These are phyloP conservation scores for Holocentrus rufus DNA, from an alignment of 2,797 vertebrate genomes.

Conservation along the genomic window DNA sequence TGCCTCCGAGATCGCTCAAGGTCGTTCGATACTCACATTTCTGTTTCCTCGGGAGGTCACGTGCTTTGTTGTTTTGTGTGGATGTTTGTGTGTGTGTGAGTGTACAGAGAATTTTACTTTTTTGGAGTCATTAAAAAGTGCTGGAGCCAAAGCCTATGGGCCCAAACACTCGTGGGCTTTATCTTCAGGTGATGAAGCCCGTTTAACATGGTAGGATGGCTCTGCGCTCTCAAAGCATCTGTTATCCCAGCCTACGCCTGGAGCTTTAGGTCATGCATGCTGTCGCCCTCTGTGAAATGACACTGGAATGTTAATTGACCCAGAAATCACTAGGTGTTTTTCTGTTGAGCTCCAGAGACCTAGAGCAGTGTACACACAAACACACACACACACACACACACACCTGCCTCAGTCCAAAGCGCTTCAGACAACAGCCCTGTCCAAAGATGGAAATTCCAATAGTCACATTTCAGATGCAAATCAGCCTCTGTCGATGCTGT, in stretches of 20 bases:
- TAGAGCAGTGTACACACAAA: background rate
- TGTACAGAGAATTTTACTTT: slow-evolving; percentile 18
- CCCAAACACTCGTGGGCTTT: slow-evolving; percentile 56
- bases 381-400: slow-evolving; percentile 5
- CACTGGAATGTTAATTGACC: slow-evolving; percentile 68
- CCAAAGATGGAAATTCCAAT: slow-evolving; percentile 57
- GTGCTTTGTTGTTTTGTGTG: background rate
- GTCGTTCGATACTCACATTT: slow-evolving; percentile 45
- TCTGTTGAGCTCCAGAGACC: slow-evolving; percentile 28
- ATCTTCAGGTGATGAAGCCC: slow-evolving; percentile 50
- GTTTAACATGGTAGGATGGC: slow-evolving; percentile 43
- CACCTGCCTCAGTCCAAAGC: slow-evolving; percentile 37
- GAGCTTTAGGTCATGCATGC: slow-evolving; percentile 21
- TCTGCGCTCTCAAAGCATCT: slow-evolving; percentile 46
- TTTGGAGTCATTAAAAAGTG: slow-evolving; percentile 49
- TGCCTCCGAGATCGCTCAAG: slow-evolving; percentile 46
- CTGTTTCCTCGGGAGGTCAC: slow-evolving; percentile 38
- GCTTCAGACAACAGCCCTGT: slow-evolving; percentile 37
- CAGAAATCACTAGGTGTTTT: slow-evolving; percentile 60
- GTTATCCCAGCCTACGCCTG: slow-evolving; percentile 56
- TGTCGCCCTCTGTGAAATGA: slow-evolving; percentile 57
- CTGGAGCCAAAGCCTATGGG: slow-evolving; percentile 34
- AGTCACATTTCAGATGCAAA: slow-evolving; percentile 63
- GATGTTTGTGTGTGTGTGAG: slow-evolving; percentile 17
- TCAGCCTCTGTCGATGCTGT: slow-evolving; percentile 36